Conservation (phyloP, 2,797 vertebrate species). For the Delichon dasypus region DNA sequence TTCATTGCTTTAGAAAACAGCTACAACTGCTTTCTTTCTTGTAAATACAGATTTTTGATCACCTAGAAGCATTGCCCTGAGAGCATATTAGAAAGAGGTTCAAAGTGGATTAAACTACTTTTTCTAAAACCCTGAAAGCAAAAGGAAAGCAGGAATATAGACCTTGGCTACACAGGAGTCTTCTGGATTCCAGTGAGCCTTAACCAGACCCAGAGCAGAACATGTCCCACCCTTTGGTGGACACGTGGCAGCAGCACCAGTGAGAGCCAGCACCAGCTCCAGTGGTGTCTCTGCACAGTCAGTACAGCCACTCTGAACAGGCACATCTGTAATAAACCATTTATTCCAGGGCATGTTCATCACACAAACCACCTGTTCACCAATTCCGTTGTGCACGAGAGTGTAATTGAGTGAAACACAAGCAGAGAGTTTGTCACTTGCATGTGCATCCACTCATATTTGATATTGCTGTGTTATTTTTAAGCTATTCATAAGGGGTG, state of each 20-base stretch:
- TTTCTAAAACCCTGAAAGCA: neutral
- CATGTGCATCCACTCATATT: neutral
- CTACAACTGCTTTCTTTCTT: neutral
- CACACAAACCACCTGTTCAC: neutral
- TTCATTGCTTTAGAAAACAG: neutral
- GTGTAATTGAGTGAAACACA: neutral
- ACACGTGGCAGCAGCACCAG: neutral
- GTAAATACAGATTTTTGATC: neutral
- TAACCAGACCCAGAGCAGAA: neutral
- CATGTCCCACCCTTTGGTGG: neutral
- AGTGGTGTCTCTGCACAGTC: neutral
- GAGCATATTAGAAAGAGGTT: neutral
- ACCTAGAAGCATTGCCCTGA: neutral
- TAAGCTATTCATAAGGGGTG: neutral
- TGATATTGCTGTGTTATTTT: neutral
- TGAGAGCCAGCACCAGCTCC: neutral
- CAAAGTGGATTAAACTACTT: neutral
- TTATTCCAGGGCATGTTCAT: neutral
- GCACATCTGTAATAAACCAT: neutral
- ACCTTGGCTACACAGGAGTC: neutral
- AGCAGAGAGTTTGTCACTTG: neutral
- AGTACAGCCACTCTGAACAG: neutral
- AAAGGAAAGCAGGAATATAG: neutral
- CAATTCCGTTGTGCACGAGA: neutral
- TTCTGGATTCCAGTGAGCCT: neutral